Percentiles rank a stretch among this genome's conserved stretches.
Conservation (phyloP, 2,797 vertebrate genomes). For the Periophthalmus magnuspinnatus region DNA sequence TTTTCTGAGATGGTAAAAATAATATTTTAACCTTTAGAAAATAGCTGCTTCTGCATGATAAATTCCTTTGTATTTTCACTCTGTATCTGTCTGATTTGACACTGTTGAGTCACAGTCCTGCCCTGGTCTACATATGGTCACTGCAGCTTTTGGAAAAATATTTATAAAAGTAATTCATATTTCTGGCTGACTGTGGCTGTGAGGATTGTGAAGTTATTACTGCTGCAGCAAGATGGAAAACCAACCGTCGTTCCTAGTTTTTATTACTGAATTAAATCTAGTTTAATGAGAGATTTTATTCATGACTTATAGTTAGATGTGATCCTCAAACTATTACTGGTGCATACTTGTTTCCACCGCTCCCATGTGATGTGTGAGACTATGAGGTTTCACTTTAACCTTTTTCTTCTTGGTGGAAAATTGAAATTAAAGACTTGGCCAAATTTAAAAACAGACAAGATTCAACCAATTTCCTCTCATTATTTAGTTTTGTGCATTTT, state of each 20-base stretch:
- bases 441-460: slow-evolving; percentile 30
- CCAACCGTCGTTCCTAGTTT: slow-evolving; percentile 58
- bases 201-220: slow-evolving; percentile 66
- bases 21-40: neutral
- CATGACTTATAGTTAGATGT: slow-evolving; percentile 68
- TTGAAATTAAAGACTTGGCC: slow-evolving; percentile 30
- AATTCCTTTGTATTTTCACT: slow-evolving; percentile 22
- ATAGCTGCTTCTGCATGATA: slow-evolving; percentile 20
- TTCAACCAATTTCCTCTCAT: slow-evolving; percentile 42
- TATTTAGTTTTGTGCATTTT: slow-evolving; percentile 32
- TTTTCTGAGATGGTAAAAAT: too few relatives aligned
- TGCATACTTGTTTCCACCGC: slow-evolving; percentile 48
- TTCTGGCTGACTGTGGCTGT: slow-evolving; percentile 43
- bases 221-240: slow-evolving; percentile 65
- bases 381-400: slow-evolving; percentile 16
- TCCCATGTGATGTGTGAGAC: slow-evolving; percentile 24
- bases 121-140: slow-evolving; percentile 41
- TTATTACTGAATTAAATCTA: slow-evolving; percentile 64
- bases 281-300: slow-evolving; percentile 72
- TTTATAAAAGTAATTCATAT: slow-evolving; percentile 71
- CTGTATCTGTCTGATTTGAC: slow-evolving; percentile 39
- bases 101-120: slow-evolving; percentile 47
- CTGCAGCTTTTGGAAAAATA: slow-evolving; percentile 68
- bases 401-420: slow-evolving; percentile 38
- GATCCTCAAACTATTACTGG: slow-evolving; percentile 52